phyloP scores from a whole-genome alignment of 2,113 vertebrate species.

The Circaetus gallicus region DNA sequence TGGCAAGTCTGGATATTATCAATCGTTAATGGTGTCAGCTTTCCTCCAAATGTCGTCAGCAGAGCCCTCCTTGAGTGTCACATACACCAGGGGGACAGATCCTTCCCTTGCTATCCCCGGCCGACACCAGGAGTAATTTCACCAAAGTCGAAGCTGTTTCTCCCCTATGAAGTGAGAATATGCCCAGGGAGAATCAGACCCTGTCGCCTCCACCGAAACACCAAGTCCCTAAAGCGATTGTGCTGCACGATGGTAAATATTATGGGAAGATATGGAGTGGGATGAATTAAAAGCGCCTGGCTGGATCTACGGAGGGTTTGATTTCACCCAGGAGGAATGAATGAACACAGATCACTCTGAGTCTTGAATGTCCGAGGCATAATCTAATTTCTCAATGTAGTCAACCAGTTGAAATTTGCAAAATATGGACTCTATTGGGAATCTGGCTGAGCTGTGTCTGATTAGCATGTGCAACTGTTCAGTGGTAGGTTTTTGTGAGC shows the following conservation, averaged over 20 bases:
- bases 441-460: conserved; percentile 33
- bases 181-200: neutral
- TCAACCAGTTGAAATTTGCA: conserved; percentile 34
- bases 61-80: neutral
- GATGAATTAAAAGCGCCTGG: conserved; percentile 14
- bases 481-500: conserved; percentile 14
- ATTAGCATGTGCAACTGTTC: conserved; percentile 58
- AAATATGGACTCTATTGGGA: conserved; percentile 44
- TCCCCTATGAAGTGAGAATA: rapidly evolving
- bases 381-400: conserved; percentile 51
- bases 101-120: neutral
- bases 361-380: conserved; percentile 15
- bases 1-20: conserved; percentile 18
- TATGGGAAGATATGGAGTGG: neutral
- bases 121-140: neutral
- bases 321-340: conserved; percentile 28
- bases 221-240: neutral
- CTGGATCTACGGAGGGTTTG: neutral
- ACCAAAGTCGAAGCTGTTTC: neutral
- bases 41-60: neutral
- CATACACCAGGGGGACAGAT: neutral
- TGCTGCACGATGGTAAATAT: neutral
- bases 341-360: neutral
- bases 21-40: neutral
- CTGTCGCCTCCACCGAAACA: neutral